Evolutionary conservation across 1,140 invertebrate genomes (phyloP).

Genomic region (Nilaparvata lugens): DNA sequence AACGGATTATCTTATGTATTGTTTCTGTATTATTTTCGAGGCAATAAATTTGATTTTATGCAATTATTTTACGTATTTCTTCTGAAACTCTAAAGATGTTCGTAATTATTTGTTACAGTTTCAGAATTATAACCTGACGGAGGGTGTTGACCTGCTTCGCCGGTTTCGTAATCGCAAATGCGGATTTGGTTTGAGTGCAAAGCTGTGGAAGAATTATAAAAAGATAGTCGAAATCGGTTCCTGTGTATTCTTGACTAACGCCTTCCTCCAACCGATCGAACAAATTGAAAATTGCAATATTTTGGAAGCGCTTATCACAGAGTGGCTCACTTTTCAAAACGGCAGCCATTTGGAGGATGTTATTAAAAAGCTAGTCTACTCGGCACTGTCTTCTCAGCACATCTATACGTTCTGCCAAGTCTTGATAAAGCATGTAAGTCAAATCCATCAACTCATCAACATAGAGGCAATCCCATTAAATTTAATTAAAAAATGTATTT

Average conservation of each 20-base stretch:
- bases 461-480: not conserved
- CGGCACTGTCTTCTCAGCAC: slow-evolving; percentile 44
- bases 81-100: not conserved
- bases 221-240: slow-evolving; percentile 31
- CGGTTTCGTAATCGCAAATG: slow-evolving; percentile 9
- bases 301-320: slow-evolving; percentile 25
- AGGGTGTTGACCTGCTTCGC: slow-evolving; percentile 18
- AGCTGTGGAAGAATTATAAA: slow-evolving; percentile 29
- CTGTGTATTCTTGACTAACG: slow-evolving; percentile 24
- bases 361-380: slow-evolving; percentile 44
- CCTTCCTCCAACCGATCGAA: slow-evolving; percentile 27
- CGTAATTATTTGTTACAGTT: slow-evolving; percentile 22
- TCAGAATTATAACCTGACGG: slow-evolving; percentile 23
- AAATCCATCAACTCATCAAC: not conserved
- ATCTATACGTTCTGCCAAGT: slow-evolving; percentile 46
- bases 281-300: slow-evolving; percentile 7
- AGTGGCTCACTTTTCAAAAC: slow-evolving; percentile 29
- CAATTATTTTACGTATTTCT: not conserved
- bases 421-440: slow-evolving; percentile 44
- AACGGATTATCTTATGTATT: too few species aligned
- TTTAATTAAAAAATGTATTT: too few species aligned
- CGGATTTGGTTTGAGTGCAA: slow-evolving; percentile 9
- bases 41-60: not conserved
- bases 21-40: not conserved
- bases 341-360: slow-evolving; percentile 28